Evolutionary conservation across 2,888 invertebrate species (phyloP), one percentile per base, ranked within the genome.

Genomic region (Chrysolina haemoptera): DNA sequence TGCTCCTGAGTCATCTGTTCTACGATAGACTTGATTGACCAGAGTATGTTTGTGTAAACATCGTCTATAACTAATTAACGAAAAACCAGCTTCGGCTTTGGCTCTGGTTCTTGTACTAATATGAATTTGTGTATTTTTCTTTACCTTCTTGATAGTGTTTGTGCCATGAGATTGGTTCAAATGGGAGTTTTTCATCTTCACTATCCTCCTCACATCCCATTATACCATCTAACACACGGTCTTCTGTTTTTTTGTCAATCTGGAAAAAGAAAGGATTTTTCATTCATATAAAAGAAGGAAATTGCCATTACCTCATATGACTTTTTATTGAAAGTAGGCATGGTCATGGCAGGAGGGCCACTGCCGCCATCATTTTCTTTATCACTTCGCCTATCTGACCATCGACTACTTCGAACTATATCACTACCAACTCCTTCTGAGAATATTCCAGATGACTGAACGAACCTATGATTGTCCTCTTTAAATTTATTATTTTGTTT

Each of bases 371-470:
- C 79, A 63, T 79, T 77, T 62, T 80, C 82, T 67, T 73, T 82
- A 63, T 83, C 81, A 64, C 75, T 71, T 55, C 63, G 70, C 53
- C 72, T 76, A 75, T 67, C 68, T 71, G 59, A 16, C 75, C 72
- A 78, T 80, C n/a, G 79, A 76, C 41, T 77, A 62, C 65, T 73
- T 78, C 46, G 74, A 53, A 65, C 80, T 76, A 40, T 40, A 64
- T 73, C 80, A 70, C 59, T 73, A 9, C 81, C 85, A 64, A 84
- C 78, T 41, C 87, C 87, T 78, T 86, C 85, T 10, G 87, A 87
- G 77, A 87, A 87, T 65, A 87, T 81, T 55, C 87, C 85, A 70
- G 79, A 79, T 0, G 87, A 85, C 71, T 87, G 86, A 27, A 86
- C 71, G 79, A 80, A 86, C 64, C 74, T 59, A 6, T 53, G 41